phyloP scores from a whole-genome alignment of 1,140 invertebrate genomes.

The Drosophila azteca region DNA sequence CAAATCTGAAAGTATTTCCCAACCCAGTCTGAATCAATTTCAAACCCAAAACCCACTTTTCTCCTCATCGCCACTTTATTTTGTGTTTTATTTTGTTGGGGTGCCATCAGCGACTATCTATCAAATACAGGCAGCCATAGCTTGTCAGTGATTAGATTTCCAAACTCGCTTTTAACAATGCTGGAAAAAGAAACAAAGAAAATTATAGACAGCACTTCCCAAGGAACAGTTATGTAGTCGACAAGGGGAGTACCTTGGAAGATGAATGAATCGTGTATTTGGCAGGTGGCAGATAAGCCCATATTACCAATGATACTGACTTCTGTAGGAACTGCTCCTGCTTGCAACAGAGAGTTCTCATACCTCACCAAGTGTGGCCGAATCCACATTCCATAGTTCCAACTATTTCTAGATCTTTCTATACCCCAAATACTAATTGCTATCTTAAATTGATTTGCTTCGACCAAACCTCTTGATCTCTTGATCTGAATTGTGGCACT shows the following conservation, averaged over 20 bases:
- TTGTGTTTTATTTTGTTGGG: conserved; percentile 1
- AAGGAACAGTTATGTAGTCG: not conserved
- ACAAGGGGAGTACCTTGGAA: conserved; percentile 7
- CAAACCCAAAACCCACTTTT: not conserved
- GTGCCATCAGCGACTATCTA: conserved; percentile 79
- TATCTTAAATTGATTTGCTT: not conserved
- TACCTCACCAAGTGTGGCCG: too few relatives aligned
- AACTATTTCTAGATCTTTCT: too few relatives aligned
- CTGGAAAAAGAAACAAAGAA: conserved; percentile 45
- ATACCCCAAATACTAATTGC: too few relatives aligned
- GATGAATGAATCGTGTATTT: not conserved
- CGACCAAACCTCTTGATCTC: not conserved
- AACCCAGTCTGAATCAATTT: conserved; percentile 50
- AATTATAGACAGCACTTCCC: conserved; percentile 28
- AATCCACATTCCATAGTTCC: too few relatives aligned
- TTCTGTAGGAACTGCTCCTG: too few relatives aligned
- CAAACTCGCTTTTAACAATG: conserved; percentile 46
- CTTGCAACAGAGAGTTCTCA: too few relatives aligned
- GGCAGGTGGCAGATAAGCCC: too few relatives aligned
- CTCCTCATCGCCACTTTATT: not conserved
- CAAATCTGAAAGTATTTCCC: conserved; percentile 62
- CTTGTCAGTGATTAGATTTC: conserved; percentile 80
- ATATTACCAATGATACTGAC: too few relatives aligned
- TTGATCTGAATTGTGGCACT: not conserved
- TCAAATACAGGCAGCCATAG: conserved; percentile 81